Evolutionary conservation across 2,797 vertebrate genomes (phyloP), one percentile per base, ranked within the genome.

Genomic region (Spinus pinus): DNA sequence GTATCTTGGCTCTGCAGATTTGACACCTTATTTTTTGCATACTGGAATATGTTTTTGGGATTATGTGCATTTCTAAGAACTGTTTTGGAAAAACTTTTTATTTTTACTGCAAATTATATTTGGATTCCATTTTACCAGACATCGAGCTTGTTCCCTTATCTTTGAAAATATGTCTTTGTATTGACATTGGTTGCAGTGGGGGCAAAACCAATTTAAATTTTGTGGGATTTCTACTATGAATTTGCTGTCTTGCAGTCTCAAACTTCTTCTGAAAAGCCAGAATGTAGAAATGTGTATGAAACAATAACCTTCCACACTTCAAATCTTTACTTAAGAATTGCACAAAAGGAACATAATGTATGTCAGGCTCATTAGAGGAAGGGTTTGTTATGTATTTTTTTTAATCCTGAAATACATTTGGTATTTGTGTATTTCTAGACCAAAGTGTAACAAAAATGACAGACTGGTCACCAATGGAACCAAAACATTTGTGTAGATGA

Each of bases 351-450:
- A 93, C 21, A n/a, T 61, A 41, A 3, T 42, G 35, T 71, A 54
- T 25, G 44, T 60, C 67, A 90, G 60, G 75, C 44, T 82, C 25
- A 65, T 77, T 87, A 78, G 37, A 85, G 44, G 74, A 94, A 72
- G 60, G 60, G 78, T 93, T 90, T 49, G 41, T 86, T 93, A 82
- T 30, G 0, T 81, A 20, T 90, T 95, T 96, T 96, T 96, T 97
- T 90, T 88, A 97, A 95, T 96, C 95, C 94, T 96, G 95, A 95
- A 95, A 96, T 92, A 85, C 88, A 91, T 93, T 80, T 64, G 56
- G 13, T 89, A 92, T 54, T 86, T 77, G 71, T 12, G 1, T 94
- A 94, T 91, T 95, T 93, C 57, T 91, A 93, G 83, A 88, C 7
- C 33, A 70, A 94, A 91, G 28, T 67, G 27, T 87, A 90, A 88